Base-by-base conservation (phyloP, 2,113 vertebrate genomes). In the Phyllostomus hastatus region DNA sequence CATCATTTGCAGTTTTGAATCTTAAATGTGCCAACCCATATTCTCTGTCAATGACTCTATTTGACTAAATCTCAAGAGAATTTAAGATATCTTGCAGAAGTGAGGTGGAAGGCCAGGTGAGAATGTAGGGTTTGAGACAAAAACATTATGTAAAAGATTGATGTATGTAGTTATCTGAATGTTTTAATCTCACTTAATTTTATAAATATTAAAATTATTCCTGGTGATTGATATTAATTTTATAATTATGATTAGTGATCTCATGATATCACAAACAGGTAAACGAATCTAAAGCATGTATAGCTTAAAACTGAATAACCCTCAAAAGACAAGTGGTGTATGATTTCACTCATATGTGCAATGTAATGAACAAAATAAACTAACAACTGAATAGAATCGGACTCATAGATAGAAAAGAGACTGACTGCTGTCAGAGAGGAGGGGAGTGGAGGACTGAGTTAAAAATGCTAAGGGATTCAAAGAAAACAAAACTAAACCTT, bases 1-100 rank as follows among this genome's bases (percentile, higher is more conserved):
- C 5, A 80, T 82, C 11, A 87, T 67, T 90, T 90, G 26, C n/a
- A 59, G 26, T 88, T 92, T 83, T 90, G 54, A 90, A 93, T 89
- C 73, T 80, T 78, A 78, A 10, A 78, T 78, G 31, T 89, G 35
- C 4, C 10, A 86, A 70, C 2, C 3, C 43, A 54, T 35, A 59
- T 90, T 64, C 54, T 83, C 41, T 69, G 24, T 80, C 11, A 83
- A 14, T 94, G 52, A 82, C 46, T 76, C 19, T 81, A 24, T 82
- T 87, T 64, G 19, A 66, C 73, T 95, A 73, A 59, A 59, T 92
- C n/a, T 54, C 38, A 67, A 73, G 11, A 26, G 41, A 6, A 69
- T 67, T 88, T 80, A 35, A 93, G n/a, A 79, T 12, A 4, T 1
- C 59, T 59, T 82, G 22, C 1, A 38, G 26, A 93, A 82, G 38